These are phyloP conservation scores for Mesocentrotus franciscanus DNA, from an alignment of 53 echinoderm and acorn worm genomes.

Conservation along the genomic window DNA sequence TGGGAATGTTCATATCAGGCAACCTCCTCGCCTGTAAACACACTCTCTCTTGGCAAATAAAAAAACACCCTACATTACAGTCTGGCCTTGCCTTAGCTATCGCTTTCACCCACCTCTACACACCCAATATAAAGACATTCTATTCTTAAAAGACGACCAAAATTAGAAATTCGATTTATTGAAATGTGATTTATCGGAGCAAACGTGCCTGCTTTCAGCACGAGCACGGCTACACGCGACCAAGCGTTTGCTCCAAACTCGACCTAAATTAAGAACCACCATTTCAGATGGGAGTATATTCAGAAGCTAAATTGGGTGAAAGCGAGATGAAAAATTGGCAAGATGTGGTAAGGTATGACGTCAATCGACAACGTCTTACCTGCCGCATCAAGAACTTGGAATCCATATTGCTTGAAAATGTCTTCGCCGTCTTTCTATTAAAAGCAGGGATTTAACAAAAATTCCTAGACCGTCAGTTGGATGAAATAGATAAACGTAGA, in stretches of 20 bases:
- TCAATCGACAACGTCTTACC: background rate
- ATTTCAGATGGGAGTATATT: conserved; percentile 14
- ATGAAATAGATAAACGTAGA: conserved; percentile 20
- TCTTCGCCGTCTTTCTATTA: conserved; percentile 23
- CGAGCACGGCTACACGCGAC: background rate
- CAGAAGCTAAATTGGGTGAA: background rate
- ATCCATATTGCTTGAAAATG: background rate
- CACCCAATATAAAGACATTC: conserved; percentile 18
- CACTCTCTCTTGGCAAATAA: conserved; percentile 38
- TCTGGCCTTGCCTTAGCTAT: conserved; percentile 41
- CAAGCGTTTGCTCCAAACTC: conserved; percentile 19
- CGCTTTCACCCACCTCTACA: conserved; percentile 24
- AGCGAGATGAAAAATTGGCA: conserved; percentile 49
- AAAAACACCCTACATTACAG: background rate
- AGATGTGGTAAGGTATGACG: conserved; percentile 32
- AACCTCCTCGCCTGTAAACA: conserved; percentile 12
- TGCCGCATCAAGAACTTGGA: background rate
- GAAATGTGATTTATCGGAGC: conserved; percentile 47
- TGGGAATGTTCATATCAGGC: background rate
- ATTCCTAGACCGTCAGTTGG: background rate
- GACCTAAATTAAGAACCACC: conserved; percentile 26
- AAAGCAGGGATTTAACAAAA: conserved; percentile 24
- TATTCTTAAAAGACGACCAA: conserved; percentile 27
- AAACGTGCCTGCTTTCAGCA: conserved; percentile 26
- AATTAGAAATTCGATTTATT: conserved; percentile 54